Percentiles rank a stretch among this genome's conserved stretches.
Conservation (phyloP, 2,888 invertebrate genomes). For the Euzetes globulus region DNA sequence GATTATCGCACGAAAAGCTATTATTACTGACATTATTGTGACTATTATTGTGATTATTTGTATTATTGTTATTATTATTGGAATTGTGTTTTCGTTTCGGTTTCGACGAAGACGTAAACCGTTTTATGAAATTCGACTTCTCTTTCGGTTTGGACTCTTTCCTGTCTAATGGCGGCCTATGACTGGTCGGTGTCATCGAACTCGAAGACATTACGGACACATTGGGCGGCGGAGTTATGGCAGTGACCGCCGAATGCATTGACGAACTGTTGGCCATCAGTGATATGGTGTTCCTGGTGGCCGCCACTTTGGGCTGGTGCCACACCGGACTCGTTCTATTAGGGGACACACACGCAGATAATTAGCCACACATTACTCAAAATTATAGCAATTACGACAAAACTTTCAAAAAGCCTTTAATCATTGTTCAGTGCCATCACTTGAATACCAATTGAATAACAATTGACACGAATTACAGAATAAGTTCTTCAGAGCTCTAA, state of each 20-base stretch:
- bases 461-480: no score
- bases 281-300: constrained; percentile 22
- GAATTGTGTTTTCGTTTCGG: background rate
- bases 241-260: constrained; percentile 27
- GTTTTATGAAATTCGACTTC: constrained; percentile 20
- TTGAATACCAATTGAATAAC: no score
- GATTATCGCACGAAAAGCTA: constrained; percentile 40
- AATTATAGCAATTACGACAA: no score
- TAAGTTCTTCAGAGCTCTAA: no score
- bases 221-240: constrained; percentile 48
- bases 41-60: constrained; percentile 5
- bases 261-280: background rate
- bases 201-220: constrained; percentile 15
- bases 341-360: background rate
- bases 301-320: constrained; percentile 35
- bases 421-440: no score
- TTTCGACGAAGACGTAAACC: background rate
- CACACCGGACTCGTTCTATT: constrained; percentile 32
- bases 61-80: background rate
- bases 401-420: no score
- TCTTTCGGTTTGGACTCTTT: constrained; percentile 2
- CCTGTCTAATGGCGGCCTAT: constrained; percentile 9
- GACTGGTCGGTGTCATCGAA: background rate
- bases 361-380: background rate
- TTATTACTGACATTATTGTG: constrained; percentile 8